These are phyloP conservation scores for Yponomeuta sedellus DNA, from an alignment of 2,888 invertebrate species.

Conservation along the genomic window DNA sequence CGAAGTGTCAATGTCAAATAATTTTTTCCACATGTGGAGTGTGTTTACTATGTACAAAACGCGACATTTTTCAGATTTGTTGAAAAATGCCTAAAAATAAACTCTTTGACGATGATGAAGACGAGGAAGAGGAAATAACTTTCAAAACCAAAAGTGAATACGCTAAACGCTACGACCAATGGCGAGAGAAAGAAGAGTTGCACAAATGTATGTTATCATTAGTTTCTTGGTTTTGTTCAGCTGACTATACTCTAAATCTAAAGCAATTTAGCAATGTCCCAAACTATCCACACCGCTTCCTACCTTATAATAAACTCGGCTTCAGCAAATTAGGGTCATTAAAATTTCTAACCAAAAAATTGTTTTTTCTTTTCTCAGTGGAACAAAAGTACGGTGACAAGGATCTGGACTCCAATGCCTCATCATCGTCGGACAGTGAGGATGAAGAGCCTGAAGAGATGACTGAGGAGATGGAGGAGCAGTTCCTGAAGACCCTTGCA, in stretches of 20 bases:
- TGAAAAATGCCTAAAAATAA: slow-evolving; percentile 44
- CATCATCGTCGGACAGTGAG: slow-evolving; percentile 74
- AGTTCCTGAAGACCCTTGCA: slow-evolving; percentile 91
- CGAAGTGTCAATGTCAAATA: neutral
- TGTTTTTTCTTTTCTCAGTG: slow-evolving; percentile 57
- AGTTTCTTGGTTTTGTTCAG: slow-evolving; percentile 32
- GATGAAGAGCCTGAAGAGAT: slow-evolving; percentile 78
- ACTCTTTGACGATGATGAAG: slow-evolving; percentile 76
- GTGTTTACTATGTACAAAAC: slow-evolving; percentile 2
- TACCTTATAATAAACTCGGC: neutral
- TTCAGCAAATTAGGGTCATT: neutral
- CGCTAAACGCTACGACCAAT: slow-evolving; percentile 88
- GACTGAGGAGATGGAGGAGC: slow-evolving; percentile 83
- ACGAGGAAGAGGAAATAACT: slow-evolving; percentile 66
- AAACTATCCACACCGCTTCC: neutral
- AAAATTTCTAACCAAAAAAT: neutral
- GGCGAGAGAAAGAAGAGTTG: slow-evolving; percentile 90
- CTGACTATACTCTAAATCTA: slow-evolving; percentile 24
- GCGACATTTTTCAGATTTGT: neutral
- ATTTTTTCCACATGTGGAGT: neutral
- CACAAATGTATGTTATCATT: slow-evolving; percentile 80
- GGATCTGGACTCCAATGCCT: slow-evolving; percentile 56
- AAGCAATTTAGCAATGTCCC: neutral
- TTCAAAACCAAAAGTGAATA: slow-evolving; percentile 86
- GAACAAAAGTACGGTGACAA: slow-evolving; percentile 85